Evolutionary conservation across 2,888 invertebrate genomes (phyloP).

Genomic region (Morpho deidamia): DNA sequence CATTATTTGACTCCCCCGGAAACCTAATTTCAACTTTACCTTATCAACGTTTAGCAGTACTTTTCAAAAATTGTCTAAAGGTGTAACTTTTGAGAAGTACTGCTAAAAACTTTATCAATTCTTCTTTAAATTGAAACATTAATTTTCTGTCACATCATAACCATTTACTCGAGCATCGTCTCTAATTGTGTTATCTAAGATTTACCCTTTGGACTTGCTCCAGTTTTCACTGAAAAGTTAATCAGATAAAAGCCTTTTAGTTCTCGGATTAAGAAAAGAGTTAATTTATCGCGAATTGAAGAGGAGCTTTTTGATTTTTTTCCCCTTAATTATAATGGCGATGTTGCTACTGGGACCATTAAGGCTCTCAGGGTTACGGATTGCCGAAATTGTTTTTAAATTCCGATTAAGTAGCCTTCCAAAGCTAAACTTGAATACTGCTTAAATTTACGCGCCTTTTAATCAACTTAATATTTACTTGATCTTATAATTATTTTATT

Average conservation of each 20-base stretch:
- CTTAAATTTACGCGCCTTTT: not conserved
- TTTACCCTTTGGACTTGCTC: constrained; percentile 61
- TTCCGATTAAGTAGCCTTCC: constrained; percentile 3
- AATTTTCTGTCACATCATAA: constrained; percentile 14
- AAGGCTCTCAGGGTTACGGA: constrained; percentile 14
- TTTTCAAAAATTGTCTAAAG: too few species aligned
- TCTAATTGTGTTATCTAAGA: constrained; percentile 68
- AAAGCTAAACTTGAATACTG: not conserved
- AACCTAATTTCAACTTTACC: too few species aligned
- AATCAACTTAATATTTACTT: too few species aligned
- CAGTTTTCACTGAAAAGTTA: constrained; percentile 66
- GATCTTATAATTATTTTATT: too few species aligned
- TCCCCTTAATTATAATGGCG: constrained; percentile 47
- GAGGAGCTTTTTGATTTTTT: constrained; percentile 41
- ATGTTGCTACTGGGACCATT: constrained; percentile 7
- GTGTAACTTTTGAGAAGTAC: too few species aligned
- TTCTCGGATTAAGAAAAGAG: constrained; percentile 58
- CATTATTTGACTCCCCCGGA: too few species aligned
- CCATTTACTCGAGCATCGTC: constrained; percentile 54
- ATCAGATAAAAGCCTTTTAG: constrained; percentile 71
- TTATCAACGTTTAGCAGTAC: too few species aligned
- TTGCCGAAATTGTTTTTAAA: constrained; percentile 23
- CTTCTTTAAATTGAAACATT: constrained; percentile 2
- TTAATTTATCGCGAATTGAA: constrained; percentile 62
- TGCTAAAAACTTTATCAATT: constrained; percentile 6